These are phyloP conservation scores for Phlogophora meticulosa DNA, from an alignment of 2,888 invertebrate species.

Conservation along the genomic window DNA sequence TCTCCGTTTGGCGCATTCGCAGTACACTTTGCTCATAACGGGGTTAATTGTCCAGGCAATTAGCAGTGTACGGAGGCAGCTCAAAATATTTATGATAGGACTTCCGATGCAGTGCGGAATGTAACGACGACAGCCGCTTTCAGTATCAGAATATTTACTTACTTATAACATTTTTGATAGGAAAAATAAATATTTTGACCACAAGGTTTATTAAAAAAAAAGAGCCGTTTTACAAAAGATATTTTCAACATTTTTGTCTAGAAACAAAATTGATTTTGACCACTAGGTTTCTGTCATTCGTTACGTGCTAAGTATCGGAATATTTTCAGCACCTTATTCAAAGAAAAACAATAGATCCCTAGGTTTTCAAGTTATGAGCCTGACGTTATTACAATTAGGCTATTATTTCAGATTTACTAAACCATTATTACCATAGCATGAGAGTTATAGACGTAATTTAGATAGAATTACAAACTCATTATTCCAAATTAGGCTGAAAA, in stretches of 20 bases:
- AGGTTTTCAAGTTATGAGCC: conserved; percentile 11
- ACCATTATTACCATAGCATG: conserved; percentile 17
- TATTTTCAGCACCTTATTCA: background rate
- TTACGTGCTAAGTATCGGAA: background rate
- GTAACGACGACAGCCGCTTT: conserved; percentile 32
- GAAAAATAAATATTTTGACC: background rate
- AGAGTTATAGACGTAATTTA: conserved; percentile 33
- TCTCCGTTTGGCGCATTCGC: conserved; percentile 70
- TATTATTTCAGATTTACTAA: conserved; percentile 46
- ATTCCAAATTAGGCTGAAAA: conserved; percentile 22
- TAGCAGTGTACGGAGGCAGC: conserved; percentile 73
- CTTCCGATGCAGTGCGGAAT: conserved; percentile 54
- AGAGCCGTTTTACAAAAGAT: too few relatives aligned
- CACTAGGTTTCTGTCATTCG: background rate
- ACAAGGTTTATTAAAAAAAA: background rate
- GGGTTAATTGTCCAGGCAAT: conserved; percentile 82
- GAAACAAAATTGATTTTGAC: background rate
- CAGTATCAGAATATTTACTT: conserved; percentile 12
- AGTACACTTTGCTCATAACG: conserved; percentile 68
- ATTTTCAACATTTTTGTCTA: conserved; percentile 1
- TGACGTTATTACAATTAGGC: conserved; percentile 32
- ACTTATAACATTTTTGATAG: background rate
- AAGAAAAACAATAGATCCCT: conserved; percentile 5
- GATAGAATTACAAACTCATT: conserved; percentile 47
- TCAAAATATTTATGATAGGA: conserved; percentile 73